Evolutionary conservation across 2,797 vertebrate genomes (phyloP), one percentile per base, ranked within the genome.

Genomic region (Melanotaenia trifasciata): DNA sequence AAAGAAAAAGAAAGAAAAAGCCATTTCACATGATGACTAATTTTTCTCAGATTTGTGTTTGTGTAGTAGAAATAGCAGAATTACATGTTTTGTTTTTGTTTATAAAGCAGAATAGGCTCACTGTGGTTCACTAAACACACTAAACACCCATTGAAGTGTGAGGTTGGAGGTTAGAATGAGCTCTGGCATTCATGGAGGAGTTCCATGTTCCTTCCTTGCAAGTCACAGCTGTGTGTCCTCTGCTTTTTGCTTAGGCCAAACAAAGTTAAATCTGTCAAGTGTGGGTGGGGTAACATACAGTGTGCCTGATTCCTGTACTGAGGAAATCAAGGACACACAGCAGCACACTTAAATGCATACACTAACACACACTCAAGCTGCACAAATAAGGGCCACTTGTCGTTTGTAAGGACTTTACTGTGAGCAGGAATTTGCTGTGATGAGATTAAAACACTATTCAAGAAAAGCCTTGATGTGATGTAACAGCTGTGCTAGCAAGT

Each of bases 211-310:
- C 83, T 57, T 59, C 47, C 62, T 76, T 76, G 74, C 71, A 60
- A 58, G 84, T 90, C 78, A 78, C 88, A 92, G 88, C 87, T 92
- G 88, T 64, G 77, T 80, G 65, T 85, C 70, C 70, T 78, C 67
- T 85, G 74, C 66, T 77, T 90, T 89, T 80, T 76, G 86, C 89
- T 88, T 84, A 89, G 47, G 26, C 51, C 54, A 68, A 87, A 72
- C 73, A 71, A 70, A 78, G 81, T 78, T 80, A 79, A 84, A 90
- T 85, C 72, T 83, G 67, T 76, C 81, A 71, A 80, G 78, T 79
- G 81, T 84, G 71, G 36, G 11, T 3, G 66, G 66, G 84, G 84
- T 89, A 84, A 81, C 68, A 83, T 80, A 73, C 70, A 59, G 50
- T 63, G 45, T 24, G 30, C 22, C 69, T 57, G 79, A 82, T 72